phyloP scores from a whole-genome alignment of 2,113 vertebrate genomes.

The Ammodytes dubius region DNA sequence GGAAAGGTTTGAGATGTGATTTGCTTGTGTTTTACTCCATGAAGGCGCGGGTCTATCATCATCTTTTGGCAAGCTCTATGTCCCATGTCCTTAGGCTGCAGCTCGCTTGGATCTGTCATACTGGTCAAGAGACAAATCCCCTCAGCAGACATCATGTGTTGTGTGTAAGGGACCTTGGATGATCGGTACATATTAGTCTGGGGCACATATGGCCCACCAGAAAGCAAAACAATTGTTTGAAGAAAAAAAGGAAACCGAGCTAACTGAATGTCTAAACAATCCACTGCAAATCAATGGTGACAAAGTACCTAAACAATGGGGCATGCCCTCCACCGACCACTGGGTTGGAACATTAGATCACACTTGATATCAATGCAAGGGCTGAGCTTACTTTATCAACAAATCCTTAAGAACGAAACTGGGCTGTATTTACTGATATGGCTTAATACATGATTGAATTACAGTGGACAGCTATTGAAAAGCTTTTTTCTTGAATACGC shows the following conservation, averaged over 20 bases:
- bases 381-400: not conserved
- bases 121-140: conserved; percentile 48
- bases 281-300: conserved; percentile 12
- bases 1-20: conserved; percentile 14
- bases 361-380: not conserved
- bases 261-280: conserved; percentile 5
- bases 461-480: too few species aligned
- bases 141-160: conserved; percentile 54
- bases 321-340: conserved; percentile 4
- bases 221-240: not conserved
- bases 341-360: conserved; percentile 18
- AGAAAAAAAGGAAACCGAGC: not conserved
- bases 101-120: conserved; percentile 52
- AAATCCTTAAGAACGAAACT: conserved; percentile 1
- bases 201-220: not conserved
- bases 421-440: not conserved
- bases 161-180: conserved; percentile 38
- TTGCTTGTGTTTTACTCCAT: conserved; percentile 18
- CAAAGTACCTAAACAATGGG: not conserved
- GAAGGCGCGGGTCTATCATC: conserved; percentile 52
- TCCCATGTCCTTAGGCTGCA: conserved; percentile 54
- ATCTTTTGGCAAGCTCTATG: conserved; percentile 21
- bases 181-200: conserved; percentile 34
- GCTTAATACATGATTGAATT: too few species aligned
- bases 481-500: too few species aligned